Base-by-base conservation (phyloP, 2,797 vertebrate genomes). In the Danio kyathit region DNA sequence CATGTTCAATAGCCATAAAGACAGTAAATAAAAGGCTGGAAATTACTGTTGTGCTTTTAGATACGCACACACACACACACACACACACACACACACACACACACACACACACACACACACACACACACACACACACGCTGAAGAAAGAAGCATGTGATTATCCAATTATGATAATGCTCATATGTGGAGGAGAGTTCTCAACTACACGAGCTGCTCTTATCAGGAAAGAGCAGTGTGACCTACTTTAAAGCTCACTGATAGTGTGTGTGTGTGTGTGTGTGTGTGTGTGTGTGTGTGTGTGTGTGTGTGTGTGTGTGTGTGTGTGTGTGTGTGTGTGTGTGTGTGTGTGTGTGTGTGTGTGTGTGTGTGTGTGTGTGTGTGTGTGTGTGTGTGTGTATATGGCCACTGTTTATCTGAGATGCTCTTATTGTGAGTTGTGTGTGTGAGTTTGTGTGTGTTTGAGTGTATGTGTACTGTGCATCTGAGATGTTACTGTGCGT, bases 91-190 rank as follows among this genome's bases (percentile, higher is more conserved):
- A n/a, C 29, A 29, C 29, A 29, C 29, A 29, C 29, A 29, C 29
- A 29, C n/a, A n/a, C n/a, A n/a, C n/a, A n/a, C n/a, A n/a, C n/a
- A n/a, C n/a, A n/a, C n/a, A n/a, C 29, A 29, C 29, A 29, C 29
- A 29, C 29, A 29, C 29, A 29, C 29, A 29, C 29, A 29, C 29
- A 29, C 90, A 92, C 92, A 91, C 91, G 91, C 90, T 92, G 92
- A 93, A 94, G 94, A 93, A 94, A 91, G 90, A 85, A 90, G 86
- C 84, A 86, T 93, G 90, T 90, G 92, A 92, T 94, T 93, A 91
- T 93, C 90, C 89, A 92, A 92, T 93, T 92, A 84, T 84, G 67
- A 63, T 69, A 41, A 43, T 63, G 40, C 69, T 69, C 76, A 72
- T 70, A 79, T 76, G 64, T 44, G 52, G 49, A 16, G 57, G 14